Base-by-base conservation (phyloP, 2,888 invertebrate species). In the Encarsia formosa region DNA sequence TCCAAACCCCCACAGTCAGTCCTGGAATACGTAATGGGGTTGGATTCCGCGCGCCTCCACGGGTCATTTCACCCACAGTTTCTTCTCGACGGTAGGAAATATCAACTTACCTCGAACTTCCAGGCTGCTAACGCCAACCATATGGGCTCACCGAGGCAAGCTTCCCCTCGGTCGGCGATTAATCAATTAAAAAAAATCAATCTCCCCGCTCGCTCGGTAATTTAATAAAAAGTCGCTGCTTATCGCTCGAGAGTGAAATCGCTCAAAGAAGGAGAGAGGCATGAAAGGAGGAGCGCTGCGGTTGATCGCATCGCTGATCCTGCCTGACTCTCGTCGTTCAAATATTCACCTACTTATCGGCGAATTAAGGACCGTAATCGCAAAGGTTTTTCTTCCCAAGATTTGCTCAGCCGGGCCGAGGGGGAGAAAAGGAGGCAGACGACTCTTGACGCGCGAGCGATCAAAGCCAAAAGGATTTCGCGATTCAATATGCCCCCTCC, bases 391-490 rank as follows among this genome's bases (percentile, higher is more conserved):
- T 52, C 59, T 58, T 64, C 65, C 59, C 63, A 69, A 71, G 69
- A 71, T 72, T 71, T 72, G 68, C 70, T 68, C 70, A 68, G 67
- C 5, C 34, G 34, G 34, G 34, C n/a, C n/a, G 16, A 4, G 39
- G 49, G 31, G 38, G 51, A 59, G 56, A 50, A 51, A 53, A 48
- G 45, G 52, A 39, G 47, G 52, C 61, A 68, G 64, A n/a, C 65
- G 67, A 70, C 69, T 71, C 68, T 66, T 62, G 63, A 66, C 67
- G 70, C 69, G 59, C 62, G 65, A 71, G 60, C 61, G 70, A 71
- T 72, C 71, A 72, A 71, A 72, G 72, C 52, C 53, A 13, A 9
- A 5, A n/a, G 34, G 29, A 29, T 8, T 29, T 13, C 13, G 8
- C 29, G 13, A 29, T 29, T 29, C 29, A 13, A 29, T 29, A 9